These are phyloP conservation scores for Palloptera scutellata DNA, from an alignment of 2,888 invertebrate genomes.

Conservation along the genomic window DNA sequence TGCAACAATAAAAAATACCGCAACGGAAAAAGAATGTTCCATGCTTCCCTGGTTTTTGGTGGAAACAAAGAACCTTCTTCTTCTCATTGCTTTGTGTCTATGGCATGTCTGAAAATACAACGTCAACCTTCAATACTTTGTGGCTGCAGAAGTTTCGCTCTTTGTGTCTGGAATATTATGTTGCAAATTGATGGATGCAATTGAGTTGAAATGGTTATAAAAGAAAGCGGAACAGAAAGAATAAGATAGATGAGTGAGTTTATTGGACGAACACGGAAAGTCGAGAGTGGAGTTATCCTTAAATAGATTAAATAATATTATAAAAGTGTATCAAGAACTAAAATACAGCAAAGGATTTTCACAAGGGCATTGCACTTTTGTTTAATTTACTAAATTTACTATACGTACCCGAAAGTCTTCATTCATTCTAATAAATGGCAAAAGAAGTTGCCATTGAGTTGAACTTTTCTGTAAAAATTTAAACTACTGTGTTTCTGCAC, in stretches of 20 bases:
- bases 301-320: too few relatives aligned
- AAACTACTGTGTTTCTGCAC: too few relatives aligned
- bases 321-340: too few relatives aligned
- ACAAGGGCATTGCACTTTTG: too few relatives aligned
- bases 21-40: constrained; percentile 19
- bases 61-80: constrained; percentile 22
- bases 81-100: constrained; percentile 28
- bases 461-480: too few relatives aligned
- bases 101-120: constrained; percentile 15
- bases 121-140: not conserved
- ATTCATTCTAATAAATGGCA: too few relatives aligned
- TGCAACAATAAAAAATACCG: constrained; percentile 14
- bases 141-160: not conserved
- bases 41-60: constrained; percentile 17
- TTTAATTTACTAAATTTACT: too few relatives aligned
- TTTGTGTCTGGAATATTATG: constrained; percentile 20
- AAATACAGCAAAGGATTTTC: too few relatives aligned
- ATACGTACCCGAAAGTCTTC: too few relatives aligned
- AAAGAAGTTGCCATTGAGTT: too few relatives aligned
- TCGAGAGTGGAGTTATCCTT: not conserved
- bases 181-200: constrained; percentile 12
- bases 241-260: not conserved
- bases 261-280: not conserved
- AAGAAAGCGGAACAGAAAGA: not conserved
- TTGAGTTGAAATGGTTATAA: not conserved